Percentiles rank a stretch among this genome's conserved stretches.
Evolutionary conservation across 2,888 invertebrate species (phyloP).

Genomic region (Heteromurus nitidus): DNA sequence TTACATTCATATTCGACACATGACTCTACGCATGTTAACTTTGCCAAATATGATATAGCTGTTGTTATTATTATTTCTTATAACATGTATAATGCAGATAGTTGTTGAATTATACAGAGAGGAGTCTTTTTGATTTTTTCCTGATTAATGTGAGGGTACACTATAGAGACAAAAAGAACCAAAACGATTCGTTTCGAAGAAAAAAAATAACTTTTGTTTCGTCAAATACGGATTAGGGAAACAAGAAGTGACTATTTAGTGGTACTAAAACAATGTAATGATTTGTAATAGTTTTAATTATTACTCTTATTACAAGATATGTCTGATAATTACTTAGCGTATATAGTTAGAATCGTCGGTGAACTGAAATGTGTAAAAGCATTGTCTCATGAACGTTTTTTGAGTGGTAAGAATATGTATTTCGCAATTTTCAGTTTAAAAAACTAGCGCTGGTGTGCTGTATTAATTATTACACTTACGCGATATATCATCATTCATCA

Average conservation of each 20-base stretch:
- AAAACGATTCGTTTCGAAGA: background rate
- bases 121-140: too few relatives aligned
- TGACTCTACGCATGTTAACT: slow-evolving; percentile 48
- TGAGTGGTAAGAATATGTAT: background rate
- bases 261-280: background rate
- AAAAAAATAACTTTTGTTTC: too few relatives aligned
- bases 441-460: slow-evolving; percentile 3
- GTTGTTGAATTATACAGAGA: slow-evolving; percentile 15
- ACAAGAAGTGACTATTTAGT: too few relatives aligned
- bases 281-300: background rate
- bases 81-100: too few relatives aligned
- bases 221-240: too few relatives aligned
- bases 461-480: too few relatives aligned
- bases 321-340: background rate
- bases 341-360: background rate
- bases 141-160: too few relatives aligned
- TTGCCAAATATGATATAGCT: slow-evolving; percentile 36
- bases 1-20: slow-evolving; percentile 30
- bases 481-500: too few relatives aligned
- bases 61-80: too few relatives aligned
- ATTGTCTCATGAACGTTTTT: background rate
- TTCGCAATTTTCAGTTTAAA: background rate
- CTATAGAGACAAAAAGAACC: too few relatives aligned
- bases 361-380: too few relatives aligned
- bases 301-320: background rate